A percentile compares a stretch with the other conserved stretches of the same genome.
Conservation (phyloP, 2,888 invertebrate genomes). For the Cyclophora punctaria region DNA sequence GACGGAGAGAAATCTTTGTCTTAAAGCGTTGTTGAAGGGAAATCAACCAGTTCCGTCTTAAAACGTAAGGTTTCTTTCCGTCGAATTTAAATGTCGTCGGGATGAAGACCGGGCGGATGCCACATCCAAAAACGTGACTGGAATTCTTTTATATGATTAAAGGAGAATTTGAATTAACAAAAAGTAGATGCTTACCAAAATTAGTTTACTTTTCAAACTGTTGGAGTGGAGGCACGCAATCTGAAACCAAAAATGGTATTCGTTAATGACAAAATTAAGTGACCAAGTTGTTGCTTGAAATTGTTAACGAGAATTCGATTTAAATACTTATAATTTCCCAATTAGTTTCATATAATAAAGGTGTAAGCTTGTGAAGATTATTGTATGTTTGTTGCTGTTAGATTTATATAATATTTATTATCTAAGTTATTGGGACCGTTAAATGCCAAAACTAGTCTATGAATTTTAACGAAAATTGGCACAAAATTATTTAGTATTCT, state of each 20-base stretch:
- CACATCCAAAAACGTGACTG: slow-evolving; percentile 26
- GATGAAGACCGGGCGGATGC: slow-evolving; percentile 31
- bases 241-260: slow-evolving; percentile 25
- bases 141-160: slow-evolving; percentile 23
- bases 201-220: slow-evolving; percentile 31
- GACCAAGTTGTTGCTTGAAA: too few relatives aligned
- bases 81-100: slow-evolving; percentile 9
- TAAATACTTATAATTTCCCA: too few relatives aligned
- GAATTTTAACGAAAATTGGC: too few relatives aligned
- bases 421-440: too few relatives aligned
- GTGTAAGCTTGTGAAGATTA: too few relatives aligned
- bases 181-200: slow-evolving; percentile 32
- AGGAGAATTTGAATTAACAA: slow-evolving; percentile 13
- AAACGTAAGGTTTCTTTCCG: slow-evolving; percentile 1
- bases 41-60: background rate
- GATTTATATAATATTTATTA: too few relatives aligned
- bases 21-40: slow-evolving; percentile 3
- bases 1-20: background rate
- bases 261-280: too few relatives aligned
- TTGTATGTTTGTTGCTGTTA: too few relatives aligned
- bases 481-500: too few relatives aligned
- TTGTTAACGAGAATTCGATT: too few relatives aligned
- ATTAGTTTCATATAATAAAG: too few relatives aligned
- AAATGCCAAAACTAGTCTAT: too few relatives aligned
- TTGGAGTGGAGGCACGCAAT: slow-evolving; percentile 26